Base-by-base conservation (phyloP, 2,113 vertebrate species). In the Vulpes lagopus region DNA sequence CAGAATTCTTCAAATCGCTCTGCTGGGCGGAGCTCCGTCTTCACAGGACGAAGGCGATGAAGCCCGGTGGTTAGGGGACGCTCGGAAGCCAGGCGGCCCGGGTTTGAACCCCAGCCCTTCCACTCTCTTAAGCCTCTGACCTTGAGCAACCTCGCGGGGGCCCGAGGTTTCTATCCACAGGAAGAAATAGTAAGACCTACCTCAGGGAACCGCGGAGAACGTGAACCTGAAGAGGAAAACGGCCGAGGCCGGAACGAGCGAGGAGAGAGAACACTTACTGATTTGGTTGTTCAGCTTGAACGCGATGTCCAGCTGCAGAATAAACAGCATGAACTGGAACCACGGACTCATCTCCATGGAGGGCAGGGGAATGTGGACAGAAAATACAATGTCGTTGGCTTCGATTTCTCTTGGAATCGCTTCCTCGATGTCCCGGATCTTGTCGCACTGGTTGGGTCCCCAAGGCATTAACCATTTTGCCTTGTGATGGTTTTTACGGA, bases 311-410 rank as follows among this genome's bases (percentile, higher is more conserved):
- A 99, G 99, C 97, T 99, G 99, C 97, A 99, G 98, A 98, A 99
- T 99, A 97, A 99, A 99, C 8, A 99, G 98, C 99, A 99, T 99
- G 96, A 99, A 99, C 97, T 99, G 99, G 99, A 99, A 99, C 99
- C 99, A 99, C 87, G 99, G 98, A 96, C 99, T 99, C 99, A 99
- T 99, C 99, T 99, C 99, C 98, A 99, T 99, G 96, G 94, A 85
- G 11, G 98, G 99, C 86, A 99, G 98, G 0, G 99, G 99, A 53
- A 99, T 98, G 94, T 99, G 99, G 79, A 99, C 99, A 0, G 99
- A 99, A 76, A 99, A 99, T 23, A 99, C 99, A 3, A 99, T 99
- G 95, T 99, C 99, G 23, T 99, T 99, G 96, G 99, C 99, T 97
- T 99, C 99, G 0, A 99, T 99, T 98, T 98, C 99, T 96, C 99